A percentile compares a stretch with the other conserved stretches of the same genome.
These are phyloP conservation scores for Sycon ciliatum DNA, from an alignment of 37 sponge, comb jelly and placozoan genomes.

Conservation along the genomic window DNA sequence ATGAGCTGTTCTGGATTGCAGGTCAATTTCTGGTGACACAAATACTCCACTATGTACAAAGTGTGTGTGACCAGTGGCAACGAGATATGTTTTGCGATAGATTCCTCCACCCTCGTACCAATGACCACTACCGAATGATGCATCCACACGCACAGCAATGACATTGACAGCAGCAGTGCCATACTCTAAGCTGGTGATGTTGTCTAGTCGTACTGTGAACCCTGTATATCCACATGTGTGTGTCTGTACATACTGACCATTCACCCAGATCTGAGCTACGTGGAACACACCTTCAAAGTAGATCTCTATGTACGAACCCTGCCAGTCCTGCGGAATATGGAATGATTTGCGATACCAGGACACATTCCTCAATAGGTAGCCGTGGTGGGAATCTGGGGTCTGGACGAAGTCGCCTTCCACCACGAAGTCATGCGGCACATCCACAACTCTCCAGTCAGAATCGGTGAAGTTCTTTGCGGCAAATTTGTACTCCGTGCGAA, in stretches of 20 bases:
- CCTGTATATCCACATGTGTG: conserved; percentile 47
- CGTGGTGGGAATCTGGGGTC: not conserved
- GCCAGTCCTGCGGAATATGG: conserved; percentile 39
- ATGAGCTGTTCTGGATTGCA: no score
- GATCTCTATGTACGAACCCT: conserved; percentile 34
- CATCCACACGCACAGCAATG: conserved; percentile 30
- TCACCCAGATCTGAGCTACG: conserved; percentile 19
- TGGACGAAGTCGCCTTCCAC: conserved; percentile 24
- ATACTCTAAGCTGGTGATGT: conserved; percentile 22
- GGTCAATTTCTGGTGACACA: no score
- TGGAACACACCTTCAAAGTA: conserved; percentile 54
- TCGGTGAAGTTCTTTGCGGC: conserved; percentile 46
- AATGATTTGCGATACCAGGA: conserved; percentile 52
- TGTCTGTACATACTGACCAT: conserved; percentile 24
- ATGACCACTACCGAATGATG: conserved; percentile 31
- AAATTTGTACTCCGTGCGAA: no score
- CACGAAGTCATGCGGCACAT: conserved; percentile 39
- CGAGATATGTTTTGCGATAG: conserved; percentile 31
- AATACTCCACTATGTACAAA: no score
- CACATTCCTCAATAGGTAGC: conserved; percentile 25
- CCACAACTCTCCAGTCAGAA: conserved; percentile 38
- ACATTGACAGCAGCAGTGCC: conserved; percentile 36
- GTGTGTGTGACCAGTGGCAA: conserved; percentile 28
- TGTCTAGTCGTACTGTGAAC: conserved; percentile 46
- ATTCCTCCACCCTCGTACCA: conserved; percentile 61